phyloP scores from a whole-genome alignment of 2,113 vertebrate species.

The Thamnaconus septentrionalis region DNA sequence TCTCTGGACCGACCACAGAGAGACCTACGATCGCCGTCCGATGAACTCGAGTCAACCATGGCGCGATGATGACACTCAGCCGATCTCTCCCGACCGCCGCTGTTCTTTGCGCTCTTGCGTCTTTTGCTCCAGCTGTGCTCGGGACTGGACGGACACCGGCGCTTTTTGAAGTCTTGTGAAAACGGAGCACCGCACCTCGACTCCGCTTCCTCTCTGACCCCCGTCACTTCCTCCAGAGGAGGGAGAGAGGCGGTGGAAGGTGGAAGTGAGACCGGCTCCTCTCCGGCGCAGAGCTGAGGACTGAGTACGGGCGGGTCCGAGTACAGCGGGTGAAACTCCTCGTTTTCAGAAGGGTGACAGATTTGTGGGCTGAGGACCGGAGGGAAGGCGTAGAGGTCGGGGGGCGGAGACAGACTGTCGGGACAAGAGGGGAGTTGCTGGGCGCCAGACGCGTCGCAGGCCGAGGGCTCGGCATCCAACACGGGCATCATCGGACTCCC shows the following conservation, averaged over 20 bases:
- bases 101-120: slow-evolving; percentile 23
- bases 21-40: too few species aligned
- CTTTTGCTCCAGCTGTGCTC: slow-evolving; percentile 51
- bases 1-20: too few species aligned
- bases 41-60: too few species aligned
- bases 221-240: neutral
- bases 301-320: slow-evolving; percentile 58
- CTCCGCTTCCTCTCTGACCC: neutral
- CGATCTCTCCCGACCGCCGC: neutral
- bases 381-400: slow-evolving; percentile 50
- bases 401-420: neutral
- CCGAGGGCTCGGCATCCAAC: slow-evolving; percentile 26
- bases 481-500: slow-evolving; percentile 37
- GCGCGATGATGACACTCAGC: too few species aligned
- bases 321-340: slow-evolving; percentile 25
- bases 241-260: neutral
- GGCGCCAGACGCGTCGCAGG: neutral
- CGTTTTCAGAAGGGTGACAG: neutral
- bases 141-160: slow-evolving; percentile 52
- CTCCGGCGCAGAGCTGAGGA: slow-evolving; percentile 34
- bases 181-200: neutral
- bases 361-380: slow-evolving; percentile 69
- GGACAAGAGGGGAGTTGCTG: slow-evolving; percentile 1
- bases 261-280: neutral
- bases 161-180: slow-evolving; percentile 61